Percentiles rank a stretch among this genome's conserved stretches.
Evolutionary conservation across 2,888 invertebrate genomes (phyloP).

Genomic region (Aromia moschata): DNA sequence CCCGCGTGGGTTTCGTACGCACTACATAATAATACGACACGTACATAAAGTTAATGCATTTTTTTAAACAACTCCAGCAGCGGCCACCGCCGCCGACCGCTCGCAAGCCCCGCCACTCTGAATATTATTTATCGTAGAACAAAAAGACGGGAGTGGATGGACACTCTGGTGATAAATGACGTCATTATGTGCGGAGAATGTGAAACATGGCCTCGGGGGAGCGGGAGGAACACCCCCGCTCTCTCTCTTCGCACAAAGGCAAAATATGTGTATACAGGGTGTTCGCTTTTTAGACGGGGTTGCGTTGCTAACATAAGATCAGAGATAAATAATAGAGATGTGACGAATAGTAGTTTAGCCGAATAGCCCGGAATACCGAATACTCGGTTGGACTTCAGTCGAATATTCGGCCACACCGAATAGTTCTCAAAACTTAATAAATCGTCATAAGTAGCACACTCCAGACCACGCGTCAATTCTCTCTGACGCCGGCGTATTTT

Average conservation of each 20-base stretch:
- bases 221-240: not conserved
- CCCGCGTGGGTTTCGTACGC: slow-evolving; percentile 6
- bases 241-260: slow-evolving; percentile 6
- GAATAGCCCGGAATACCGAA: too few species aligned
- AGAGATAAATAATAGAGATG: too few species aligned
- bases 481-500: too few species aligned
- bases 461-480: too few species aligned
- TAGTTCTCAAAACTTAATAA: too few species aligned
- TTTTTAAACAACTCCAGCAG: slow-evolving; percentile 21
- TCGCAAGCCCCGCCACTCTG: slow-evolving; percentile 16
- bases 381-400: too few species aligned
- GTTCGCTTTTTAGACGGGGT: too few species aligned
- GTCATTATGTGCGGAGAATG: slow-evolving; percentile 26
- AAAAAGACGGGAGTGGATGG: slow-evolving; percentile 23
- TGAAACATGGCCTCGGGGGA: slow-evolving; percentile 22
- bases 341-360: too few species aligned
- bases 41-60: slow-evolving; percentile 24
- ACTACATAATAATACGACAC: slow-evolving; percentile 20
- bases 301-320: too few species aligned
- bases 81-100: slow-evolving; percentile 2
- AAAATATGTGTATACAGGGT: too few species aligned
- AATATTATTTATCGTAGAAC: slow-evolving; percentile 26
- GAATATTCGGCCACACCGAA: too few species aligned
- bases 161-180: slow-evolving; percentile 25
- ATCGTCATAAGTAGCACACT: too few species aligned